These are phyloP conservation scores for Rhynchotus rufescens DNA, from an alignment of 2,797 vertebrate genomes.

Conservation along the genomic window DNA sequence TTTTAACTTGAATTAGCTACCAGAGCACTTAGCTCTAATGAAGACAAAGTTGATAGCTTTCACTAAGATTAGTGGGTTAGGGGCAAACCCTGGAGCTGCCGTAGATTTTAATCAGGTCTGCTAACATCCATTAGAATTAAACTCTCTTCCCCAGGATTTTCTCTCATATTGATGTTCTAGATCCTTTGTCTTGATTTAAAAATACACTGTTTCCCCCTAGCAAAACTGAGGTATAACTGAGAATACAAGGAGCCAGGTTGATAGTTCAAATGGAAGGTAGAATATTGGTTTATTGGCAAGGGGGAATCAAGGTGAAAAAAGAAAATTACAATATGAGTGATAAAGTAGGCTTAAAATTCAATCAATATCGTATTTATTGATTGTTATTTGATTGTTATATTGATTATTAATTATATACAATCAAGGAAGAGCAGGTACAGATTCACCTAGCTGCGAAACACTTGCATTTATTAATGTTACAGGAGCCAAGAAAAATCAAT, in stretches of 20 bases:
- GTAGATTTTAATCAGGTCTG: background rate
- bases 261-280: background rate
- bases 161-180: background rate
- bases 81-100: background rate
- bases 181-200: constrained; percentile 9
- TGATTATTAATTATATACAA: background rate
- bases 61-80: background rate
- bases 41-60: constrained; percentile 40
- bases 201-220: background rate
- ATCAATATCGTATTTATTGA: too few relatives aligned
- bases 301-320: background rate
- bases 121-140: constrained; percentile 13
- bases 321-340: background rate
- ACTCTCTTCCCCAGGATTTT: background rate
- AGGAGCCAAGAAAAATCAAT: background rate
- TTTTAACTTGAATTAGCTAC: constrained; percentile 19
- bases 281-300: background rate
- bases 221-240: background rate
- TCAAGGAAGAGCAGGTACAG: background rate
- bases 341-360: background rate
- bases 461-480: background rate
- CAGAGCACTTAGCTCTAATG: background rate
- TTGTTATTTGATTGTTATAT: too few relatives aligned
- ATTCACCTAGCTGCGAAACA: background rate
- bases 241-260: background rate